Evolutionary conservation across 1,140 invertebrate genomes (phyloP).

Genomic region (Trichonephila clavata): DNA sequence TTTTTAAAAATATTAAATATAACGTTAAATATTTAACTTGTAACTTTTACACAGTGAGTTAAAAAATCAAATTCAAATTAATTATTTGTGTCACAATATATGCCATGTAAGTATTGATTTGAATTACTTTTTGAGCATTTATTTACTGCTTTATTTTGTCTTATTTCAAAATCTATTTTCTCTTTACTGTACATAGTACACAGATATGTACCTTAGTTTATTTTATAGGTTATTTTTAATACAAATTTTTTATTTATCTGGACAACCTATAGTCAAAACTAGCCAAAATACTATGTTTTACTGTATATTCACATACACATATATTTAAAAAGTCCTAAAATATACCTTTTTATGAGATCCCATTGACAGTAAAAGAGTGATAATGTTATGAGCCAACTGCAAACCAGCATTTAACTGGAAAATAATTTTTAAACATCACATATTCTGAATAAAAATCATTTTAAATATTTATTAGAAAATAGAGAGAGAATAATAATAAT

Average conservation of each 20-base stretch:
- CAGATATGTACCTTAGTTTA: no score
- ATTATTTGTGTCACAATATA: no score
- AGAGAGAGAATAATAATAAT: neutral
- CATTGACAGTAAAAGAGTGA: conserved; percentile 72
- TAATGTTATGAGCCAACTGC: conserved; percentile 66
- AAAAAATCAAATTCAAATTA: no score
- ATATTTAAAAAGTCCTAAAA: neutral
- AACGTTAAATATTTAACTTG: neutral
- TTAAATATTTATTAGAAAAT: neutral
- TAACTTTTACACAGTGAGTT: neutral
- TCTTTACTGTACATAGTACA: no score
- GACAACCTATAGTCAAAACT: no score
- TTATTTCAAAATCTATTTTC: no score
- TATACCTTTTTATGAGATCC: conserved; percentile 70
- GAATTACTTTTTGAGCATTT: no score
- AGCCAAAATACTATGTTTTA: neutral
- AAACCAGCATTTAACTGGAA: conserved; percentile 66
- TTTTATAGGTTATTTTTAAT: no score
- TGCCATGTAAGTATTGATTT: no score
- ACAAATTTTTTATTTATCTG: no score
- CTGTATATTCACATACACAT: neutral
- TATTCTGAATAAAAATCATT: neutral
- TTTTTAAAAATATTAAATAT: neutral
- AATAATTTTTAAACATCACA: conserved; percentile 35
- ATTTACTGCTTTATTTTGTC: no score